Evolutionary conservation across 2,797 vertebrate genomes (phyloP), one percentile per base, ranked within the genome.

Genomic region (Garrulus glandarius): DNA sequence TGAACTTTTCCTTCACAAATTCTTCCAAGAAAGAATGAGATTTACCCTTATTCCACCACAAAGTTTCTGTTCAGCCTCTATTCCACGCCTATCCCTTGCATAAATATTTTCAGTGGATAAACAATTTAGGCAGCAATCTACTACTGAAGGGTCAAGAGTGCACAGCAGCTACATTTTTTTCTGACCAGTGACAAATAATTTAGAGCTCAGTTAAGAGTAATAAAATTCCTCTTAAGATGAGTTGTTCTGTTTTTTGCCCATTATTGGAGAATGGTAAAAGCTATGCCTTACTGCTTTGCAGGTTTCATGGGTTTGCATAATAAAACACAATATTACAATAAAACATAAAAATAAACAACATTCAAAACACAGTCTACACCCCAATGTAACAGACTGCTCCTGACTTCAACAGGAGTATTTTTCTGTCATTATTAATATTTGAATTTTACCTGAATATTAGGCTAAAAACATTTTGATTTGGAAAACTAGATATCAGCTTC

Each of bases 31-130:
- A 86, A 84, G 47, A 56, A 76, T 29, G 44, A 70, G 30, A 80
- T 49, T 83, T 64, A 71, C 11, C 15, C 29, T 49, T 78, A 34
- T 52, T 72, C 44, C 36, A 75, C n/a, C 75, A 34, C 27, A 81
- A 43, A 71, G 52, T 36, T 92, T 64, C 87, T 72, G 27, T 64
- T 87, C 64, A 89, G 47, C 23, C 23, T 57, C 49, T 68, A 19
- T 15, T 68, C 30, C 75, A 78, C 0, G 6, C 65, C 69, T 52
- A 24, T 69, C 24, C 23, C 26, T 44, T 75, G 41, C 32, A 82
- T 79, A 95, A 94, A 93, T 83, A 92, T 84, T 95, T 93, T 47
- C 52, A 65, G 50, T 29, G 36, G 70, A 82, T 94, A 96, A 95
- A 82, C 64, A 95, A 82, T 57, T 77, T 65, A n/a, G 2, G 1